Base-by-base conservation (phyloP, 2,888 invertebrate species). In the Lucinisca nassula region DNA sequence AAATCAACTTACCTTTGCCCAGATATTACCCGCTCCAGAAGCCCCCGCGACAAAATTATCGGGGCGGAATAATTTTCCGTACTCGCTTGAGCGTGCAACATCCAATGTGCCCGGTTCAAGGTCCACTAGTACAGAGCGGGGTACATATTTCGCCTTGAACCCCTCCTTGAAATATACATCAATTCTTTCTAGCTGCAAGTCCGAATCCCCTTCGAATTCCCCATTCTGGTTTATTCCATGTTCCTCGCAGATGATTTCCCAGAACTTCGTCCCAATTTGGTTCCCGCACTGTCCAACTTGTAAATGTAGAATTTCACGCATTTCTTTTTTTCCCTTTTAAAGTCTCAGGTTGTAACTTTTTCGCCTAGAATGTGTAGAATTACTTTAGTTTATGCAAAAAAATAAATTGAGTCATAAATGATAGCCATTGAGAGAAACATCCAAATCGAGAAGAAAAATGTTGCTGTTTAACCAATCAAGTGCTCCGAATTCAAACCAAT, bases 101-200 rank as follows among this genome's bases (percentile, higher is more conserved):
- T 99, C 99, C 98, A 99, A 99, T 93, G 99, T 99, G 92, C 99
- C 99, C 74, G 99, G 99, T 96, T 99, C 99, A 95, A 99, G 97
- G 96, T 99, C 99, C 91, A 99, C 98, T 87, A 99, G 97, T 96
- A 99, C 98, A 94, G 98, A 98, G 92, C 99, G 97, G 17, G 99
- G 98, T 87, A 99, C 98, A 96, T 98, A 99, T 97, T 98, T 98
- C 93, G 98, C 98, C 79, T 98, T 98, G 17, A n/a, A 58, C 17
- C 61, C 58, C 97, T 98, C 98, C 97, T 98, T 98, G 97, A 98
- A 98, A 96, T 98, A 98, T 79, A 98, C 98, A 95, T 98, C 98
- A 30, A 92, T 93, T 55, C 92, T 72, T 58, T 92, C 91, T 21
- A 91, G 73, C 75, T 92, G 92, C 40, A 91, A 82, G 73, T 91